Evolutionary conservation across 2,888 invertebrate species (phyloP), one percentile per base, ranked within the genome.

Genomic region (Polydrusus tereticollis): DNA sequence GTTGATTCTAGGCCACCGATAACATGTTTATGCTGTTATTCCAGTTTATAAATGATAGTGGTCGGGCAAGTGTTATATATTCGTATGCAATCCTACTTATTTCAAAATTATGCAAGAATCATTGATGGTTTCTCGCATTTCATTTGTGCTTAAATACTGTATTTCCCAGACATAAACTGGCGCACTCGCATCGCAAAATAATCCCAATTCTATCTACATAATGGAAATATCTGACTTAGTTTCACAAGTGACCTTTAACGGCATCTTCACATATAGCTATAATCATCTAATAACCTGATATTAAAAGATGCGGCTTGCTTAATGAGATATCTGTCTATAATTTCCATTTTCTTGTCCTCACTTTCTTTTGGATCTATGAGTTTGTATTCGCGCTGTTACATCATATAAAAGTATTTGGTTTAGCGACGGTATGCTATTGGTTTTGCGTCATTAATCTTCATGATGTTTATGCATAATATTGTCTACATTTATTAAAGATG

Each of bases 211-310:
- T 29, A 55, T 29, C 29, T 10, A n/a, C n/a, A n/a, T n/a, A n/a
- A 29, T 55, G 52, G 29, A 55, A 55, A 55, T 33, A 29, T n/a
- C 26, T 55, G 5, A 6, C 10, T 29, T 29, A 10, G 52, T 55
- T 29, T 55, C 52, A 18, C 18, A 55, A 55, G 29, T 57, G 36
- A 55, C 65, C 65, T 57, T 66, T 57, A 66, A 43, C 57, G 55
- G 55, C 57, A 38, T 38, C 21, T 43, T 57, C 55, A 55, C 41
- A 26, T 41, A 21, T 26, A 38, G 57, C 21, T 38, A 36, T 41
- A 66, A 66, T 66, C 33, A 66, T 23, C 57, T 12, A 41, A 23
- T 55, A 57, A 57, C 65, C 52, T 66, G 65, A 66, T 55, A 55
- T 66, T 52, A 52, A 33, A 20, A 10, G 33, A 52, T 64, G 52